Conservation (phyloP, 2,888 invertebrate genomes). For the Auanema sp. region DNA sequence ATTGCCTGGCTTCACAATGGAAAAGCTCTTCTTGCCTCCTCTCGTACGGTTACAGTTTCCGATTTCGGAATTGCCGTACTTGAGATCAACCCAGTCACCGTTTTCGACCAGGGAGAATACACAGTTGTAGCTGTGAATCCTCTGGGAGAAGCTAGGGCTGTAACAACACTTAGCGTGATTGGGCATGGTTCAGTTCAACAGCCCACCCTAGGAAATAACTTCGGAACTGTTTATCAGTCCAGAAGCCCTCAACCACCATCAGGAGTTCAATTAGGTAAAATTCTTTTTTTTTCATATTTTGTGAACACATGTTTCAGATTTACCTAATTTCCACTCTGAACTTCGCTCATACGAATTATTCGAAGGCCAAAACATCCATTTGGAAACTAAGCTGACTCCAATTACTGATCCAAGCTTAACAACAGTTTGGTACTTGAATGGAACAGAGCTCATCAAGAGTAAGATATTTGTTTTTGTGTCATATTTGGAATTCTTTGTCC, state of each 20-base stretch:
- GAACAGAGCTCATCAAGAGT: constrained; percentile 67
- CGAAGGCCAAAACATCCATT: constrained; percentile 90
- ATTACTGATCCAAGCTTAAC: constrained; percentile 89
- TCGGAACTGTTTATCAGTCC: constrained; percentile 34
- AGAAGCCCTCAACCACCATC: constrained; percentile 30
- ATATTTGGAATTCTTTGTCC: constrained; percentile 6
- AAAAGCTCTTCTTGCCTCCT: constrained; percentile 53
- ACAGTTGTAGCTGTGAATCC: constrained; percentile 91
- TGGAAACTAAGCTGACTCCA: constrained; percentile 89
- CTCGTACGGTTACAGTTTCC: constrained; percentile 49
- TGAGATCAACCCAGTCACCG: constrained; percentile 85
- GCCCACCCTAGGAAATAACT: constrained; percentile 24
- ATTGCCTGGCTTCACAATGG: constrained; percentile 61
- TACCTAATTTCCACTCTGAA: constrained; percentile 87
- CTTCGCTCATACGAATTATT: constrained; percentile 82
- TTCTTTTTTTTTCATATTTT: neutral
- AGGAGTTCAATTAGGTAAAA: constrained; percentile 31
- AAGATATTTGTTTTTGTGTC: neutral
- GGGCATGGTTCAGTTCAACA: constrained; percentile 63
- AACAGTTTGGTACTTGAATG: constrained; percentile 93
- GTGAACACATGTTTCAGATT: constrained; percentile 24
- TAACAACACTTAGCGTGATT: constrained; percentile 79
- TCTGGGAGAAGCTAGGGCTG: constrained; percentile 82
- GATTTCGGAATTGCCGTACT: constrained; percentile 75
- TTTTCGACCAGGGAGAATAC: constrained; percentile 90